Conservation (phyloP, 2,113 vertebrate genomes). For the Cariama cristata region DNA sequence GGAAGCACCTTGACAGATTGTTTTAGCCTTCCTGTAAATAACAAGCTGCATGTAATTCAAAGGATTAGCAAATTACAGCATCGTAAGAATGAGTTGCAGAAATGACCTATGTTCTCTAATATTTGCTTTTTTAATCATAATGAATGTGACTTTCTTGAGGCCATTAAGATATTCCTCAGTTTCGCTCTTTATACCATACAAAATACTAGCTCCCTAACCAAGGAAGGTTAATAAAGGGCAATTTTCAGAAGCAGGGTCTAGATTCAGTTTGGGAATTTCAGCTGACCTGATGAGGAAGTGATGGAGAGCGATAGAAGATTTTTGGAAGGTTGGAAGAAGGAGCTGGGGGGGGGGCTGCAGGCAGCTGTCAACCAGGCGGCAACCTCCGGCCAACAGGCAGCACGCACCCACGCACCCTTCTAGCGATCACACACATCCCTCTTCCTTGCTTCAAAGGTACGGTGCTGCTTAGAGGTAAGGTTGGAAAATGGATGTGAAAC, state of each 20-base stretch:
- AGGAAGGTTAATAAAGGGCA: background rate
- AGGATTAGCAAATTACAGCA: background rate
- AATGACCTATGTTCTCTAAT: background rate
- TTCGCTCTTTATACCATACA: background rate
- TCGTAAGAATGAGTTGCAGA: background rate
- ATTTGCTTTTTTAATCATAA: background rate
- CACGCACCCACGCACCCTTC: fast-evolving
- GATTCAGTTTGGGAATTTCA: background rate
- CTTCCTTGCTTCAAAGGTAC: background rate
- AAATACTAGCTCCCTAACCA: background rate
- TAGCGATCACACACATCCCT: background rate
- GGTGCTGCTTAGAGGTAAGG: background rate
- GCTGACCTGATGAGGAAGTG: background rate
- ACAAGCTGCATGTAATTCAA: background rate
- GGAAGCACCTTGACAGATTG: background rate
- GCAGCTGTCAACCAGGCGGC: background rate
- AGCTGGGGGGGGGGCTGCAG: background rate
- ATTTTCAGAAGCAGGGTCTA: background rate
- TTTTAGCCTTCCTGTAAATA: slow-evolving; percentile 17
- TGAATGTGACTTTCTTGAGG: background rate
- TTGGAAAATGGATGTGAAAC: slow-evolving; percentile 30
- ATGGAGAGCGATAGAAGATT: background rate
- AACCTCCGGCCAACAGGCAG: background rate
- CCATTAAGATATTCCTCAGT: background rate
- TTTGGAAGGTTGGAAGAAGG: background rate